Evolutionary conservation across 2,888 invertebrate genomes (phyloP), one percentile per base, ranked within the genome.

Genomic region (Hypomecis punctinalis): DNA sequence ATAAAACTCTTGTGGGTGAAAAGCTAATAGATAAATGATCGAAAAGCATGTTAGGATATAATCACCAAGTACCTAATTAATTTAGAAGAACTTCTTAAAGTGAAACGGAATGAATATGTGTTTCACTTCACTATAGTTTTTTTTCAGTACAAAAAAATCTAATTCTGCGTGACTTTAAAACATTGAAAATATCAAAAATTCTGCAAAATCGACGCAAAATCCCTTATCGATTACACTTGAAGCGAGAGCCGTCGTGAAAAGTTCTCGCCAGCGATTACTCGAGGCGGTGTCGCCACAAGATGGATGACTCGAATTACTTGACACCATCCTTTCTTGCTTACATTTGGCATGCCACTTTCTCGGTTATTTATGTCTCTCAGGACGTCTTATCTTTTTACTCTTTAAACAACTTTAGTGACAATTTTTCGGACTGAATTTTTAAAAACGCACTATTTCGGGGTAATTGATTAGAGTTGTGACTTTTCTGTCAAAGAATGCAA

Each of bases 241-340:
- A 60, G 60, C 55, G 55, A 55, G 63, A 66, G 57, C 63, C 61
- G 66, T 75, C 73, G 70, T 69, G 68, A 74, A 80, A 84, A 78
- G 71, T 80, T 80, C 73, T 73, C 75, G 69, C 74, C 73, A 70
- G 72, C 81, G 82, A 82, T 83, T 82, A 82, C 81, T 78, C 66
- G 64, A 77, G 74, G 66, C 76, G 78, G 73, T 79, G 80, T 83
- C 82, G 73, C 71, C 70, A 66, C 55, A 82, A 84, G 84, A 85
- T 80, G 73, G 80, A 85, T 85, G 67, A 75, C 77, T 66, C 62
- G 77, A 77, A 81, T 83, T 78, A 82, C 78, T 73, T 66, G 66
- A 70, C 64, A 61, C 66, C 72, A 72, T 75, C 75, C 69, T 69
- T 74, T 62, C 69, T 74, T 75, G 68, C 74, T 64, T 62, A 60